Conservation (phyloP, 2,888 invertebrate species). For the Leptopilina myrica region DNA sequence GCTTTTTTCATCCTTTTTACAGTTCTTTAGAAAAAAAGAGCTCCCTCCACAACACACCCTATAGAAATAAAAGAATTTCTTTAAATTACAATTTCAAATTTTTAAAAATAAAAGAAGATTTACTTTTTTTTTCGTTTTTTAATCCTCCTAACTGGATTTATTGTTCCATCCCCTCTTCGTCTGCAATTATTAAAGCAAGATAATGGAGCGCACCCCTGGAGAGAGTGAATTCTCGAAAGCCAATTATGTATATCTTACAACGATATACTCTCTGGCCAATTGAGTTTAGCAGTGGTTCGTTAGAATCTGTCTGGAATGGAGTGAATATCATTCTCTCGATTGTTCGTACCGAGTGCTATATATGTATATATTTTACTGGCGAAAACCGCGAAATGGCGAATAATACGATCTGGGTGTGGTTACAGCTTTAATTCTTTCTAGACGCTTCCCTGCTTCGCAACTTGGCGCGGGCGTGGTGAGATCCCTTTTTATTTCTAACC, state of each 20-base stretch:
- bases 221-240: conserved; percentile 39
- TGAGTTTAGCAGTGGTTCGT: conserved; percentile 39
- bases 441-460: conserved; percentile 30
- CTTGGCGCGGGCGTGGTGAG: conserved; percentile 37
- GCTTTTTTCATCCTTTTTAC: too few species aligned
- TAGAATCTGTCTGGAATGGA: conserved; percentile 31
- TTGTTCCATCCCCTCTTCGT: neutral
- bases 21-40: too few species aligned
- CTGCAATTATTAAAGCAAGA: conserved; percentile 26
- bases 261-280: conserved; percentile 38
- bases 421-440: conserved; percentile 41
- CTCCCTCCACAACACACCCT: too few species aligned
- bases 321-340: conserved; percentile 26
- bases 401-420: conserved; percentile 39
- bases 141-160: neutral
- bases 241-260: conserved; percentile 37
- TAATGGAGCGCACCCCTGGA: conserved; percentile 34
- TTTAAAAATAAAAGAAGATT: neutral
- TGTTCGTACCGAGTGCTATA: neutral
- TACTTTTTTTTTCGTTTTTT: too few species aligned
- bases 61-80: neutral
- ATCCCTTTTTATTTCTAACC: conserved; percentile 36
- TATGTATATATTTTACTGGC: conserved; percentile 4
- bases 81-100: neutral
- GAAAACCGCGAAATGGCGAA: conserved; percentile 40